A percentile compares a stretch with the other conserved stretches of the same genome.
Evolutionary conservation across 1,140 invertebrate species (phyloP).

Genomic region (Brachystomella parvula): DNA sequence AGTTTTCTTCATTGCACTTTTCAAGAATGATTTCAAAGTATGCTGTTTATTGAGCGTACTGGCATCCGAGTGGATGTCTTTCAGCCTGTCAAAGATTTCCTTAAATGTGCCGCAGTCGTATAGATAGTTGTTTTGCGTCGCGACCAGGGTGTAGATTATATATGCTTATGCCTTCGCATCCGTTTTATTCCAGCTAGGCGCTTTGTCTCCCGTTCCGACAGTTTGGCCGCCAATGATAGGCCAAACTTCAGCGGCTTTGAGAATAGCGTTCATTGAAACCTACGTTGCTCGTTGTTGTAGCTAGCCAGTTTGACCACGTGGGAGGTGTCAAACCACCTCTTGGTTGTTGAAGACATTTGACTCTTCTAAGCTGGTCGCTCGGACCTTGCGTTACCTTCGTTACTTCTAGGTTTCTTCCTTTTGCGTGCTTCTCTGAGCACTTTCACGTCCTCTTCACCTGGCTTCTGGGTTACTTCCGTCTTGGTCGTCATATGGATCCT

Average conservation of each 20-base stretch:
- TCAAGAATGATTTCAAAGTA: neutral
- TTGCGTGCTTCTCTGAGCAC: too few species aligned
- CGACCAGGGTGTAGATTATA: neutral
- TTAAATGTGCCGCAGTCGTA: neutral
- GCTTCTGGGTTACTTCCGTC: too few species aligned
- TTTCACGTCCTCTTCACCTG: too few species aligned
- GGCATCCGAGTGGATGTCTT: neutral
- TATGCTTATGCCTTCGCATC: neutral
- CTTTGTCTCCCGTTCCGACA: too few species aligned
- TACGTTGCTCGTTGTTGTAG: neutral
- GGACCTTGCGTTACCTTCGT: too few species aligned
- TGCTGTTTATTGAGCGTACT: neutral
- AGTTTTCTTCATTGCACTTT: neutral
- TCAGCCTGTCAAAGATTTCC: neutral
- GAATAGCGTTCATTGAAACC: neutral
- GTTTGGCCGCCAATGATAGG: neutral
- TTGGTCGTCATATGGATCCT: too few species aligned
- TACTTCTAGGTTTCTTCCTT: too few species aligned
- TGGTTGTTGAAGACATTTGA: neutral
- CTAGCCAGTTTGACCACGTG: neutral
- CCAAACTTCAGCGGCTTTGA: neutral
- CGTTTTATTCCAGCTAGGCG: neutral
- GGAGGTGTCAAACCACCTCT: neutral
- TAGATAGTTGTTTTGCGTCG: neutral
- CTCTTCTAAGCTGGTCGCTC: too few species aligned